A percentile compares a stretch with the other conserved stretches of the same genome.
Conservation (phyloP, 1,140 invertebrate genomes). For the Caenorhabditis tropicalis region DNA sequence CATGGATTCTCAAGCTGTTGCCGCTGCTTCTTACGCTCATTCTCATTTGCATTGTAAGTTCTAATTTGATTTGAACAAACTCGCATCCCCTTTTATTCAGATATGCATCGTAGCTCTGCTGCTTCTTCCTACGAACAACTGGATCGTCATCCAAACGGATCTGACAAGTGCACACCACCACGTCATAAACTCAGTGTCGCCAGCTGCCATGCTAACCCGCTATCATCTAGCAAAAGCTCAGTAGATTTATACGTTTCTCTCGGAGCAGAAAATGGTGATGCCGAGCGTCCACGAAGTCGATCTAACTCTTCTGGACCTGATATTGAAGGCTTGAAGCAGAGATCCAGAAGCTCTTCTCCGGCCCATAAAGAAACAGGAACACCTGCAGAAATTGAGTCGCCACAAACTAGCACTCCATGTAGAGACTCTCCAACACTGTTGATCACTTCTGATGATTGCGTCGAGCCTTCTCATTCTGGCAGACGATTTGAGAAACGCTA, state of each 20-base stretch:
- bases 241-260: constrained; percentile 39
- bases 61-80: not conserved
- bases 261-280: not conserved
- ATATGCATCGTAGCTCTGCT: constrained; percentile 23
- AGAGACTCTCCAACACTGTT: not conserved
- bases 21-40: constrained; percentile 50
- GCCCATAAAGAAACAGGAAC: not conserved
- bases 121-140: constrained; percentile 46
- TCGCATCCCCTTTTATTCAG: not conserved
- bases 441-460: constrained; percentile 22
- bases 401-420: not conserved
- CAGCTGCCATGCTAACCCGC: constrained; percentile 30
- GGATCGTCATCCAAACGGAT: constrained; percentile 10
- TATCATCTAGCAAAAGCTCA: constrained; percentile 40
- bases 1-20: constrained; percentile 69
- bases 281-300: not conserved
- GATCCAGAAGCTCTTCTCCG: constrained; percentile 45
- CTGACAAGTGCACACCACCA: constrained; percentile 13
- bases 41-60: constrained; percentile 44
- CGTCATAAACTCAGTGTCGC: constrained; percentile 50
- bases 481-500: constrained; percentile 69
- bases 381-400: not conserved
- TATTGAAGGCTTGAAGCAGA: constrained; percentile 33
- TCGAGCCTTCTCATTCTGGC: constrained; percentile 42
- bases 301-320: constrained; percentile 46